Conservation (phyloP, 2,113 vertebrate genomes). For the Chaenocephalus aceratus region DNA sequence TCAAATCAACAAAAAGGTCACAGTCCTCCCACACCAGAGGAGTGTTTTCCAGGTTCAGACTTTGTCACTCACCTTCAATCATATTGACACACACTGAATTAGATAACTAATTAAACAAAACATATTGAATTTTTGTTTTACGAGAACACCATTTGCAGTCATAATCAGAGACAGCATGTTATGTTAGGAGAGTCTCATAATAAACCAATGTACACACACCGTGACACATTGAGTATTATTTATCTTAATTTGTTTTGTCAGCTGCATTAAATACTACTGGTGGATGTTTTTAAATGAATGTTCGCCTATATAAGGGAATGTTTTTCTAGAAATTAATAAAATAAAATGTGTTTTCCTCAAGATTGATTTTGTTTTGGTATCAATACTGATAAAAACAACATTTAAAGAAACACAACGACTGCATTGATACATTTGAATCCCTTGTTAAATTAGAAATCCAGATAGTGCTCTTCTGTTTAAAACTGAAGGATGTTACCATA, state of each 20-base stretch:
- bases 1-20: neutral
- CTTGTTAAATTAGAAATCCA: neutral
- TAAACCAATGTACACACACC: neutral
- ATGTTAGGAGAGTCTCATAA: neutral
- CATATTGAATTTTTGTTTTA: conserved; percentile 27
- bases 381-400: neutral
- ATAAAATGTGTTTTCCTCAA: neutral
- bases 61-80: conserved; percentile 1
- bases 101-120: conserved; percentile 29
- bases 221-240: neutral
- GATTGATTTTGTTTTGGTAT: neutral
- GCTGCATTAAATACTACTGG: neutral
- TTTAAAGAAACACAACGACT: neutral
- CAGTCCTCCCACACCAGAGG: neutral
- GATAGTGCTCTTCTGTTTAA: neutral
- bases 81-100: conserved; percentile 1
- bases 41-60: conserved; percentile 22
- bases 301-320: neutral
- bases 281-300: neutral
- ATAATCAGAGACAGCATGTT: conserved; percentile 16
- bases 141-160: conserved; percentile 17
- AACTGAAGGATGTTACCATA: neutral
- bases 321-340: neutral
- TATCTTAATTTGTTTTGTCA: neutral
- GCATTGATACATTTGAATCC: neutral